Evolutionary conservation across 2,113 vertebrate species (phyloP), one percentile per base, ranked within the genome.

Genomic region (Mastomys coucha): DNA sequence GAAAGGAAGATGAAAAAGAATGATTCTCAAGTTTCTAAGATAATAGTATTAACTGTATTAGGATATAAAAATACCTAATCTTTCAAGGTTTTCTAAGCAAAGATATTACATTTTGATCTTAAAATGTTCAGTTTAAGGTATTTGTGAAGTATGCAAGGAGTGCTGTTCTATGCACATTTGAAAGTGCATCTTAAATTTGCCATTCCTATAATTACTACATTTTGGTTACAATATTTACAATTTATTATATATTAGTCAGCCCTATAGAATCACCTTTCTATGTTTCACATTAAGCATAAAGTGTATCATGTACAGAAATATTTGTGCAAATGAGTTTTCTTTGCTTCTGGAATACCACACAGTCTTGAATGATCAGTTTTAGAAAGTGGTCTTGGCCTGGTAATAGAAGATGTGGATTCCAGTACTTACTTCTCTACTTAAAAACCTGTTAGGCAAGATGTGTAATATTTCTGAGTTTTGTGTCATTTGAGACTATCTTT

Each of bases 71-170:
- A 88, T 70, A 88, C 31, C 58, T 76, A 73, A 63, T 95, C 93
- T 89, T 96, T 14, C 95, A 17, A 12, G 10, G 92, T 85, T 84
- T 63, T 45, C 63, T 77, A 91, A 94, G 72, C 24, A 97, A 91
- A 73, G 49, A 11, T 78, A 84, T 69, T 97, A 69, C 42, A 63
- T 89, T 89, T 95, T 88, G 33, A 42, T 97, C 85, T 87, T 14
- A 95, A 90, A 89, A 65, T 97, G 17, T 94, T 93, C 53, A 89
- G 14, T 86, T 24, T 92, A 60, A 96, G 22, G 49, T 93, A 73
- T 76, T 20, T 81, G 26, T 91, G 42, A 77, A 45, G 91, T 42
- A 75, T 82, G 26, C 17, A 81, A 93, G 45, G 6, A 88, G 7
- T 92, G 6, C 53, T 88, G 76, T 58, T 26, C 33, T 93, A 49